Percentiles rank a stretch among this genome's conserved stretches.
These are phyloP conservation scores for Melanostigma gelatinosum DNA, from an alignment of 2,113 vertebrate species.

Conservation along the genomic window DNA sequence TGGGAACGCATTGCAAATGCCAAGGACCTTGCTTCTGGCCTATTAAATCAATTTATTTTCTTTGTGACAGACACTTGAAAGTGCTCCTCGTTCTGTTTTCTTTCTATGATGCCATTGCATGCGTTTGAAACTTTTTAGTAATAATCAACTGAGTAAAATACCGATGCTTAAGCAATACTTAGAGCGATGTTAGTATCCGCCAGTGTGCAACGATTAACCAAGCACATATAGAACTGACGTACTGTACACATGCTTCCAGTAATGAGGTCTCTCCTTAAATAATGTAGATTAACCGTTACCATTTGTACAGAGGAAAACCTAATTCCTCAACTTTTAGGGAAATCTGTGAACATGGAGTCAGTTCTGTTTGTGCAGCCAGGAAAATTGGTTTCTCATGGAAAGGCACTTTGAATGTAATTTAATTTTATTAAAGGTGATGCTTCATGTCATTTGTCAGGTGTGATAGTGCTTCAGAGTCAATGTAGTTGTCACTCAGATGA, in stretches of 20 bases:
- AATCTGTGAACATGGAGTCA: slow-evolving; percentile 58
- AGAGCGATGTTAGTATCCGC: slow-evolving; percentile 54
- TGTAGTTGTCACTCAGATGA: not conserved
- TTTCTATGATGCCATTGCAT: slow-evolving; percentile 65
- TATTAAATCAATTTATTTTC: slow-evolving; percentile 60
- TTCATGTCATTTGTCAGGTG: slow-evolving; percentile 64
- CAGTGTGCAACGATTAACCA: slow-evolving; percentile 55
- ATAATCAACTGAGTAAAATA: slow-evolving; percentile 64
- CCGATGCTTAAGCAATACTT: slow-evolving; percentile 76
- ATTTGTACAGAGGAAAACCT: slow-evolving; percentile 66
- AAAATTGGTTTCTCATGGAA: slow-evolving; percentile 65
- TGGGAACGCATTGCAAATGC: slow-evolving; percentile 60
- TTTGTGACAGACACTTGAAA: slow-evolving; percentile 62
- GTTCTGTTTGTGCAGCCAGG: slow-evolving; percentile 67
- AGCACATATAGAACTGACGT: slow-evolving; percentile 62
- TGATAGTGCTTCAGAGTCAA: slow-evolving; percentile 22
- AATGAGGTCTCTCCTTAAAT: slow-evolving; percentile 60
- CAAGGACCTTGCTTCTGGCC: slow-evolving; percentile 66
- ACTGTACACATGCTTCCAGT: slow-evolving; percentile 70
- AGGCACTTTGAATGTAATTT: slow-evolving; percentile 77
- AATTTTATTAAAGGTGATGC: slow-evolving; percentile 78
- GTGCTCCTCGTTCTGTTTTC: slow-evolving; percentile 47
- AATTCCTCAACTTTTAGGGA: slow-evolving; percentile 46
- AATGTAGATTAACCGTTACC: slow-evolving; percentile 60
- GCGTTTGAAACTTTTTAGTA: slow-evolving; percentile 58